Evolutionary conservation across 2,113 vertebrate species (phyloP).

Genomic region (Macrotis lagotis): DNA sequence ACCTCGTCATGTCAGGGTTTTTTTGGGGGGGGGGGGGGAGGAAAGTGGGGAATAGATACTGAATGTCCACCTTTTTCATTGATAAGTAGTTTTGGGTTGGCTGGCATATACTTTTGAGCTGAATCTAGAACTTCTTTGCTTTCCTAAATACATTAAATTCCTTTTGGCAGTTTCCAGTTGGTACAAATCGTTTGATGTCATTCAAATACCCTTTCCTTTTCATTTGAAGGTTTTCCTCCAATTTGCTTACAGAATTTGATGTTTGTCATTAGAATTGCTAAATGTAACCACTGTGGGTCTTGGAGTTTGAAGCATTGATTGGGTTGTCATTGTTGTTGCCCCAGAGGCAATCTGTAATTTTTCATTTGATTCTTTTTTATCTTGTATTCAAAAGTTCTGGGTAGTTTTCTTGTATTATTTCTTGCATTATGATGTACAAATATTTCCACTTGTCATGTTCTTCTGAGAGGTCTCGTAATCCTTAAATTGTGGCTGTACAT

Average conservation of each 20-base stretch:
- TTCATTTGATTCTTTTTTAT: not conserved
- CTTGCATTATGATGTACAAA: not conserved
- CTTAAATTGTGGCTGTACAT: not conserved
- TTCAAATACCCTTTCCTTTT: not conserved
- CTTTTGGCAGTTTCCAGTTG: not conserved
- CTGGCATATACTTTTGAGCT: not conserved
- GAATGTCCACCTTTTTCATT: not conserved
- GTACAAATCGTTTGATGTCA: not conserved
- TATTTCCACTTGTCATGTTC: not conserved
- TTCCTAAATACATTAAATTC: not conserved
- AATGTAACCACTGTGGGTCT: not conserved
- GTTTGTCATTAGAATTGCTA: not conserved
- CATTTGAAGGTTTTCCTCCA: not conserved
- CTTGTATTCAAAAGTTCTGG: not conserved
- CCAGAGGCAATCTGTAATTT: not conserved
- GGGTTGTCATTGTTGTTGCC: not conserved
- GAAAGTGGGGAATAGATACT: not conserved
- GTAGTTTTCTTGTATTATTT: not conserved
- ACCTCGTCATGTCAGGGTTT: not conserved
- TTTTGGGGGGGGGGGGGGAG: not conserved
- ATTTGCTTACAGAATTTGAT: not conserved
- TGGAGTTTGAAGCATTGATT: not conserved
- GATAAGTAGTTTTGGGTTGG: not conserved
- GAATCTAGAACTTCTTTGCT: not conserved
- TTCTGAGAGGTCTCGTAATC: not conserved